Evolutionary conservation across 2,113 vertebrate species (phyloP).

Genomic region (Parus major): DNA sequence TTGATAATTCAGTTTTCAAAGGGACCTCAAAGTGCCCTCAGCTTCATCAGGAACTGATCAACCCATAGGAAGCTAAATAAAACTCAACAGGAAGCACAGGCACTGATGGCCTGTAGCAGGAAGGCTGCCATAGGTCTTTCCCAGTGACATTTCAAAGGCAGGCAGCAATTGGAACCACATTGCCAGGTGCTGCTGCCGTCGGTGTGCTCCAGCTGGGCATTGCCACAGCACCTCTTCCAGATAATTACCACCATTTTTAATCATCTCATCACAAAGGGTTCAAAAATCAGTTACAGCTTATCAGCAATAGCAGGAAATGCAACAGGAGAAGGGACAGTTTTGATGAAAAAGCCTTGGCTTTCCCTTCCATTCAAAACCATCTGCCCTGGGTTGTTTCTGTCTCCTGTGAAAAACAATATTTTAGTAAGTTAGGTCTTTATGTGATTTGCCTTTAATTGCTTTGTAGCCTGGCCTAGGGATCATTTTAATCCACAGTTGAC

Average conservation of each 20-base stretch:
- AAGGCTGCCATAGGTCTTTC: neutral
- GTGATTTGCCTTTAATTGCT: neutral
- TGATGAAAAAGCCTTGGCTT: neutral
- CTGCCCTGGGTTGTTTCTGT: neutral
- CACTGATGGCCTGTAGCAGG: neutral
- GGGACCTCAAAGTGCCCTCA: neutral
- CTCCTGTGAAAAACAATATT: neutral
- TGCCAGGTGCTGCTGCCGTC: neutral
- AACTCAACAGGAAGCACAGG: neutral
- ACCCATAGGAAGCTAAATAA: neutral
- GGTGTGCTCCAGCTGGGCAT: neutral
- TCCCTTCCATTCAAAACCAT: neutral
- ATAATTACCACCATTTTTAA: neutral
- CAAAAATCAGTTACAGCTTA: neutral
- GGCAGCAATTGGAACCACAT: neutral
- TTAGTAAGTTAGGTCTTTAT: neutral
- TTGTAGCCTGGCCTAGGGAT: neutral
- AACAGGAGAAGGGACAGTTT: neutral
- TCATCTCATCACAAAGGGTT: neutral
- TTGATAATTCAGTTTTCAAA: conserved; percentile 28
- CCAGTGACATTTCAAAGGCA: conserved; percentile 33
- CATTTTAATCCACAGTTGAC: neutral
- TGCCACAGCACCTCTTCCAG: neutral
- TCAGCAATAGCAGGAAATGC: neutral
- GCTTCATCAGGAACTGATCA: neutral